Percentiles rank a stretch among this genome's conserved stretches.
Conservation (phyloP, 2,888 invertebrate species). For the Abrostola triplasia region DNA sequence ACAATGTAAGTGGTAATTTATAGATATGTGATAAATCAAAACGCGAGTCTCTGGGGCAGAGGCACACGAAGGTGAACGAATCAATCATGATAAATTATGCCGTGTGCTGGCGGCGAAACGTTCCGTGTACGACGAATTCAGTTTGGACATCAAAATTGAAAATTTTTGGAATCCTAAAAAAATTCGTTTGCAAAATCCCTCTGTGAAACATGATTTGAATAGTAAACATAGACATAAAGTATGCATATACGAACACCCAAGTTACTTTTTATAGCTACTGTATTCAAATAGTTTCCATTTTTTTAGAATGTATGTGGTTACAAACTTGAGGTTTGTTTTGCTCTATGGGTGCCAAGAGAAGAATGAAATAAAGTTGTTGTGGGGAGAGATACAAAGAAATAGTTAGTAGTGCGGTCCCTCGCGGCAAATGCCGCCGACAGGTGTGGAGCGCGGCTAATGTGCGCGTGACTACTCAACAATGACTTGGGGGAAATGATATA, state of each 20-base stretch:
- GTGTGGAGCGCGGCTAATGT: conserved; percentile 69
- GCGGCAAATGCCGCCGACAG: conserved; percentile 77
- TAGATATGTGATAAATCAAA: conserved; percentile 65
- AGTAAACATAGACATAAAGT: conserved; percentile 10
- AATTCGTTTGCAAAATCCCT: conserved; percentile 20
- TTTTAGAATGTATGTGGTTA: conserved; percentile 24
- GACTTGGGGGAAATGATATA: conserved; percentile 68
- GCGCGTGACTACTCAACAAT: conserved; percentile 79
- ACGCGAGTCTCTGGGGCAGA: conserved; percentile 53
- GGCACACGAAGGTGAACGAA: conserved; percentile 61
- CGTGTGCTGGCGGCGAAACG: conserved; percentile 57
- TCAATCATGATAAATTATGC: conserved; percentile 68
- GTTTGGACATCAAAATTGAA: conserved; percentile 32
- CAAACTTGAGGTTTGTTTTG: conserved; percentile 54
- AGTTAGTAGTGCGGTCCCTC: conserved; percentile 72
- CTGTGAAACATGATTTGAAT: conserved; percentile 23
- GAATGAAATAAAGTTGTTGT: conserved; percentile 72
- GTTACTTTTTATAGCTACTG: conserved; percentile 21
- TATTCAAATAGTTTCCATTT: conserved; percentile 15
- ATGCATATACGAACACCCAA: conserved; percentile 3
- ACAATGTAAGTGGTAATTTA: conserved; percentile 66
- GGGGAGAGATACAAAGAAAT: conserved; percentile 74
- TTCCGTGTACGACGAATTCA: conserved; percentile 46
- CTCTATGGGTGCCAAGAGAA: conserved; percentile 65
- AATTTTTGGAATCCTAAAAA: conserved; percentile 18